phyloP scores from a whole-genome alignment of 1,140 invertebrate genomes.

The Triops longicaudatus region DNA sequence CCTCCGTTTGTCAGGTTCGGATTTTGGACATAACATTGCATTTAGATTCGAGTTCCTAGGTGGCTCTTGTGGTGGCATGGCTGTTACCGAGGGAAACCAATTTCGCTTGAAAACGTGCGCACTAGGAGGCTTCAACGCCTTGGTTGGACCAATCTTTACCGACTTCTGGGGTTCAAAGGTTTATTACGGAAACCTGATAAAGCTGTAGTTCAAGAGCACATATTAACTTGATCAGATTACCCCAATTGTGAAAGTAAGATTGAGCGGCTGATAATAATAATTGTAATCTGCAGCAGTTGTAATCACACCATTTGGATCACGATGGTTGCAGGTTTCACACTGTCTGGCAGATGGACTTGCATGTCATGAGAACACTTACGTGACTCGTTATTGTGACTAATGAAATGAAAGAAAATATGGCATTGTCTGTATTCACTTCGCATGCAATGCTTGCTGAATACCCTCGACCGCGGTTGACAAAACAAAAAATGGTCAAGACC shows the following conservation, averaged over 20 bases:
- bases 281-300: conserved; percentile 24
- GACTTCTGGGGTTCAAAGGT: not conserved
- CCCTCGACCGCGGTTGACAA: no score
- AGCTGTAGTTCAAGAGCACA: not conserved
- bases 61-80: no score
- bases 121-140: no score
- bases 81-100: no score
- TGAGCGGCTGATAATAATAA: not conserved
- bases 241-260: conserved; percentile 13
- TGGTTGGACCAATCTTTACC: not conserved
- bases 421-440: no score
- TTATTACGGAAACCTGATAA: not conserved
- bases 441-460: no score
- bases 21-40: no score
- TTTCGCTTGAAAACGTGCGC: no score
- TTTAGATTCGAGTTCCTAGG: no score
- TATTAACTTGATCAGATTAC: conserved; percentile 31
- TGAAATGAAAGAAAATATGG: not conserved
- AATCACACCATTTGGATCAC: conserved; percentile 32
- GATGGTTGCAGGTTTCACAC: conserved; percentile 30
- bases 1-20: no score
- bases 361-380: conserved; percentile 28
- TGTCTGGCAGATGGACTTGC: conserved; percentile 29
- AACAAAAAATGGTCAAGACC: no score
- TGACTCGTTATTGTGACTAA: not conserved